Evolutionary conservation across 2,888 invertebrate genomes (phyloP), one percentile per base, ranked within the genome.

Genomic region (Operophtera brumata): DNA sequence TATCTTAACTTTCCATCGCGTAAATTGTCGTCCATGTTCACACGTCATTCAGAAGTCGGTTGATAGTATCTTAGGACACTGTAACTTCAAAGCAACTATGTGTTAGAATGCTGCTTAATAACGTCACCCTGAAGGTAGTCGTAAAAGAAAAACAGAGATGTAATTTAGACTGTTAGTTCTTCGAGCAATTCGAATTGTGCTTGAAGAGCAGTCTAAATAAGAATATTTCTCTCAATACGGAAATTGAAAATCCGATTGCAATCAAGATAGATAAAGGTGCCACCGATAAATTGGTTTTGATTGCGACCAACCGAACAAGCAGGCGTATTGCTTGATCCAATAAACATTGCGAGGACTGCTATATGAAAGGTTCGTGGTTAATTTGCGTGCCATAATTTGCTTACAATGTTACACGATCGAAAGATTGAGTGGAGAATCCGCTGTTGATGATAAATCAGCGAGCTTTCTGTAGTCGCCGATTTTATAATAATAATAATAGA

Each of bases 1-100:
- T 56, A 56, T 56, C 55, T 51, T 8, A 44, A 42, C 47, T 52
- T 52, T 57, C 48, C 52, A 57, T 57, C 57, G 47, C 51, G 34
- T 47, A 47, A 53, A 34, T 44, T 42, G 47, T 45, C 48, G 41
- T 49, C 44, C 35, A 47, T 32, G 44, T 45, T 57, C 52, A 48
- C 57, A 45, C 57, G 52, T 57, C 48, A 48, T 52, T 57, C 41
- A 48, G 41, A 47, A 48, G 45, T 46, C 45, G 7, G 39, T 10
- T 14, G 48, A 52, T 57, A 48, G 28, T 30, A 56, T 51, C 56
- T 56, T 34, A 30, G 12, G 13, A 28, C 12, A 44, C 14, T 11
- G 50, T 43, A 34, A 32, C 45, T 36, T 51, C 41, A 39, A 40
- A 39, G 35, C 20, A 26, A 40, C 39, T 36, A 25, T 9, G 0